Evolutionary conservation across 2,113 vertebrate genomes (phyloP).

Genomic region (Craseonycteris thonglongyai): DNA sequence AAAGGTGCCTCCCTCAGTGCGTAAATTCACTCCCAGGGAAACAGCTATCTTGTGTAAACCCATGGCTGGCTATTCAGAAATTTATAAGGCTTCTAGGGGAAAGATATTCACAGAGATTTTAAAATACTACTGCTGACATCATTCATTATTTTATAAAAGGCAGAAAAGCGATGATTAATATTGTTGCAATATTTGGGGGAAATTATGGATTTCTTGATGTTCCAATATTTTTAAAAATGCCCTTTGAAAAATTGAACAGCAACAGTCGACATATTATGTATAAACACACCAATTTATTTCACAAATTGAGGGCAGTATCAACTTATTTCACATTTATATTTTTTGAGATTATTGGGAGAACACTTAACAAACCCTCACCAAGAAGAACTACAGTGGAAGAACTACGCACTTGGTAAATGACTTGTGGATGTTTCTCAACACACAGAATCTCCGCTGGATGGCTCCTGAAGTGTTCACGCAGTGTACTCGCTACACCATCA

Average conservation of each 20-base stretch:
- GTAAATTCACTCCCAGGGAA: neutral
- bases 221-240: neutral
- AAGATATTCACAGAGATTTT: neutral
- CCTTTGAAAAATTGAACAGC: neutral
- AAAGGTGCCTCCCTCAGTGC: neutral
- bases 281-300: neutral
- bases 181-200: neutral
- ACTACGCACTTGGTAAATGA: neutral
- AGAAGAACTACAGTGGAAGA: neutral
- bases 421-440: neutral
- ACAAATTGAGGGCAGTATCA: neutral
- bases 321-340: neutral
- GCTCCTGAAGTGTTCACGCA: slow-evolving; percentile 96
- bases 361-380: neutral
- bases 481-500: slow-evolving; percentile 93
- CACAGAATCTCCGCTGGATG: slow-evolving; percentile 95
- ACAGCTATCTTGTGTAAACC: neutral
- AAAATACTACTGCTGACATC: neutral
- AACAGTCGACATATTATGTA: neutral
- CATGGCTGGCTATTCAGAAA: neutral
- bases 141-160: neutral
- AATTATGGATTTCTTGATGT: neutral
- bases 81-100: neutral
- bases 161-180: neutral
- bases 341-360: neutral